Conservation (phyloP, 2,797 vertebrate species). For the Enteromius mattozi region DNA sequence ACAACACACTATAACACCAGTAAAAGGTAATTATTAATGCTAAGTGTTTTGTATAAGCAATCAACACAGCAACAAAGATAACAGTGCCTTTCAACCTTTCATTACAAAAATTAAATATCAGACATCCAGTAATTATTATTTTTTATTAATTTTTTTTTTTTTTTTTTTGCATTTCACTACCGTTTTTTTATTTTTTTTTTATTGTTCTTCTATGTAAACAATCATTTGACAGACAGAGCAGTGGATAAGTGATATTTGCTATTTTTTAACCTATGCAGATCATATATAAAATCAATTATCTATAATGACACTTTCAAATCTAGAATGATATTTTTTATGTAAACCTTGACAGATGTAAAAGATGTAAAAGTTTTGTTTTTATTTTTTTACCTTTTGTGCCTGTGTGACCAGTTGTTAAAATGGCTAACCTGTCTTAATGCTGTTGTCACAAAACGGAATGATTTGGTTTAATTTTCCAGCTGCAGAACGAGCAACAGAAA, state of each 20-base stretch:
- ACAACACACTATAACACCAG: neutral
- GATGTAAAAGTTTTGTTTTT: neutral
- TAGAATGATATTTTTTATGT: neutral
- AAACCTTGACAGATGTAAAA: neutral
- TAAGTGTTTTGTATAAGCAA: neutral
- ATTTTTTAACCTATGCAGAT: neutral
- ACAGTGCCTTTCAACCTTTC: neutral
- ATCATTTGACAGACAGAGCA: neutral
- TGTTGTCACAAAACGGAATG: conserved; percentile 41
- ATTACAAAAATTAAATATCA: neutral
- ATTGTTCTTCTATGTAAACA: neutral
- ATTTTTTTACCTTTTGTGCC: neutral
- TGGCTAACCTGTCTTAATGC: neutral
- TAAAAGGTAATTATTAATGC: neutral
- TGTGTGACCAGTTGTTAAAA: neutral
- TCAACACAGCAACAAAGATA: neutral
- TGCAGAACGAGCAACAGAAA: conserved; percentile 98
- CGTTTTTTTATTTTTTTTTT: neutral
- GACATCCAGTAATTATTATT: neutral
- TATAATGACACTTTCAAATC: neutral
- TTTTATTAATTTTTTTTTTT: neutral
- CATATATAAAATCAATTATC: neutral
- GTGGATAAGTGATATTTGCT: neutral
- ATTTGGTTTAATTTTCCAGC: conserved; percentile 76
- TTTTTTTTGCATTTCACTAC: neutral